These are phyloP conservation scores for Callocephalon fimbriatum DNA, from an alignment of 2,113 vertebrate species.

Conservation along the genomic window DNA sequence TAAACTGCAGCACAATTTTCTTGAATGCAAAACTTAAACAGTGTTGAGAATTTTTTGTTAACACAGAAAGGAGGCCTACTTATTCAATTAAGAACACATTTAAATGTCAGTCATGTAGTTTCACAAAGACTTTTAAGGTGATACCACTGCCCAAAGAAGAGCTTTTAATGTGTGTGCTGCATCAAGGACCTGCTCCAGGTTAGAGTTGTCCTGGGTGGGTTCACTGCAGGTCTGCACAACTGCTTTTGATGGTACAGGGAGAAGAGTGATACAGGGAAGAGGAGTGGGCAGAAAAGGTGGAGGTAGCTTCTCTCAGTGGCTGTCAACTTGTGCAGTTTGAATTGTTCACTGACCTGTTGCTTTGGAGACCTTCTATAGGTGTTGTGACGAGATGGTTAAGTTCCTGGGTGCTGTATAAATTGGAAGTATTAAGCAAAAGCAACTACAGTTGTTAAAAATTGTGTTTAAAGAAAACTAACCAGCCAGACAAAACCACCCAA, in stretches of 20 bases:
- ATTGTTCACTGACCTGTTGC: neutral
- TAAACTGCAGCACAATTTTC: slow-evolving; percentile 40
- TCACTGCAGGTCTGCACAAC: accelerated
- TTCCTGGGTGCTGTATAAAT: neutral
- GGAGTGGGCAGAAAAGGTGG: neutral
- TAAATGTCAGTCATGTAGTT: accelerated
- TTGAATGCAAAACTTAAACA: neutral
- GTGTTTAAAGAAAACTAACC: neutral
- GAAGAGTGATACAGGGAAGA: accelerated
- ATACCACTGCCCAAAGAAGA: neutral
- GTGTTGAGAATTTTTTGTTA: neutral
- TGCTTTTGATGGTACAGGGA: neutral
- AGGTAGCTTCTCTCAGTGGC: neutral
- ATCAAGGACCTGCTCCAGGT: neutral
- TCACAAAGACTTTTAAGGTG: neutral
- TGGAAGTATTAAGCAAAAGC: neutral
- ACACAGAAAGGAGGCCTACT: neutral
- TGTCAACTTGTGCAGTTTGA: neutral
- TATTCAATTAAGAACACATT: accelerated
- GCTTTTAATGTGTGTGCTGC: neutral
- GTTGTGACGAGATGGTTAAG: neutral
- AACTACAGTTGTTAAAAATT: neutral
- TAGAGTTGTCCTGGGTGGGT: neutral
- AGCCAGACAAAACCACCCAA: neutral
- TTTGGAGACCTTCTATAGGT: neutral